Conservation (phyloP, 92 coral and sea anemone species). For the Parazoanthus swiftii region DNA sequence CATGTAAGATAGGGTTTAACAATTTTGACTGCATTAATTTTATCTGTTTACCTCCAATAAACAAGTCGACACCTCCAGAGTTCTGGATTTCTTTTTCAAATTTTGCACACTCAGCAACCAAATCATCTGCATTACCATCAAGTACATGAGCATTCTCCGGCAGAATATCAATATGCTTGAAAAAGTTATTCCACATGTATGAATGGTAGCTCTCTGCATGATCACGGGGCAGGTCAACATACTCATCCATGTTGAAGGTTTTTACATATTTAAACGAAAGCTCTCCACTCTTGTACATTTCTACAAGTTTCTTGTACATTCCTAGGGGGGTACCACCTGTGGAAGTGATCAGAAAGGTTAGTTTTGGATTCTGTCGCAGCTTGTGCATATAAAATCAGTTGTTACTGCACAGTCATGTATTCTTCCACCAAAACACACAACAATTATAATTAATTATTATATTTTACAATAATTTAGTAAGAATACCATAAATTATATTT, state of each 20-base stretch:
- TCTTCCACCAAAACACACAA: no score
- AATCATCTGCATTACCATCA: conserved; percentile 95
- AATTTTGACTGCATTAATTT: no score
- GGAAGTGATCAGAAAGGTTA: not conserved
- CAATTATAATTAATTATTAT: no score
- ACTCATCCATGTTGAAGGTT: conserved; percentile 99
- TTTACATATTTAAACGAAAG: conserved; percentile 91
- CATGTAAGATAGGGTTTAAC: no score
- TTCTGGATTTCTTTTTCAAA: conserved; percentile 77
- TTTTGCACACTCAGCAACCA: conserved; percentile 73
- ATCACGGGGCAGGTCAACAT: conserved; percentile 93
- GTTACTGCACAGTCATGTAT: no score
- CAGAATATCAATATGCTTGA: conserved; percentile 91
- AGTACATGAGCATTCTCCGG: conserved; percentile 92
- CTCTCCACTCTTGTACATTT: conserved; percentile 84
- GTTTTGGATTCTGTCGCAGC: not conserved
- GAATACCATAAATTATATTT: no score
- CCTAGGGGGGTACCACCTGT: conserved; percentile 96
- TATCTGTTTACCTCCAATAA: conserved; percentile 80
- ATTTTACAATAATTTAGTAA: no score
- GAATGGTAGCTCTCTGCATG: conserved; percentile 98
- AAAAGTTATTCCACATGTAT: conserved; percentile 98
- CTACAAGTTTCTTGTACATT: conserved; percentile 94
- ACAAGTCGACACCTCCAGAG: conserved; percentile 90
- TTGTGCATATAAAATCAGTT: not conserved